phyloP scores from a whole-genome alignment of 2,797 vertebrate genomes.

The Cheirogaleus major region DNA sequence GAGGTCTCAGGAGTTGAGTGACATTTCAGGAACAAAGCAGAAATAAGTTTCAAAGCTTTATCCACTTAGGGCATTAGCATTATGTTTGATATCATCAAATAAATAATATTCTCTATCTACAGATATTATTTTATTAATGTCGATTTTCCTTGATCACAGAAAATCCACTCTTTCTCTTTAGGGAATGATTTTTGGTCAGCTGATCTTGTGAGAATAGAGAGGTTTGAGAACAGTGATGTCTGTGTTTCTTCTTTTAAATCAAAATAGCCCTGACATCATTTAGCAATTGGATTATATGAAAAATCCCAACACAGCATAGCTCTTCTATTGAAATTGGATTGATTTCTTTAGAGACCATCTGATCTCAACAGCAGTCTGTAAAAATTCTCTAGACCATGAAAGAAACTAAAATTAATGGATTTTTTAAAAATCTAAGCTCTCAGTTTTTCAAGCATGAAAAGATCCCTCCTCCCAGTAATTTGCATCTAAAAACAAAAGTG shows the following conservation, averaged over 20 bases:
- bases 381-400: slow-evolving; percentile 78
- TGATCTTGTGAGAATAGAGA: slow-evolving; percentile 36
- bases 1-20: not conserved
- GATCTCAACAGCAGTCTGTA: slow-evolving; percentile 76
- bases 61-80: slow-evolving; percentile 54
- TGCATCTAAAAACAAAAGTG: slow-evolving; percentile 75
- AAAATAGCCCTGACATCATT: slow-evolving; percentile 81
- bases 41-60: not conserved
- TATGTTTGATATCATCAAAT: slow-evolving; percentile 47
- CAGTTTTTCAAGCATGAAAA: slow-evolving; percentile 70
- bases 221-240: slow-evolving; percentile 55
- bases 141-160: slow-evolving; percentile 66
- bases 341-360: slow-evolving; percentile 85
- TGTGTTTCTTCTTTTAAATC: slow-evolving; percentile 83
- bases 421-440: slow-evolving; percentile 75
- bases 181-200: slow-evolving; percentile 68
- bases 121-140: slow-evolving; percentile 75
- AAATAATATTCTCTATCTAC: slow-evolving; percentile 53
- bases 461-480: slow-evolving; percentile 70
- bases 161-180: slow-evolving; percentile 67
- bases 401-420: slow-evolving; percentile 81
- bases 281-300: slow-evolving; percentile 81
- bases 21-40: slow-evolving; percentile 8
- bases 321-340: slow-evolving; percentile 84
- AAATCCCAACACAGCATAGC: slow-evolving; percentile 82